Evolutionary conservation across 2,113 vertebrate genomes (phyloP).

Genomic region (Coptodon bakossiorum): DNA sequence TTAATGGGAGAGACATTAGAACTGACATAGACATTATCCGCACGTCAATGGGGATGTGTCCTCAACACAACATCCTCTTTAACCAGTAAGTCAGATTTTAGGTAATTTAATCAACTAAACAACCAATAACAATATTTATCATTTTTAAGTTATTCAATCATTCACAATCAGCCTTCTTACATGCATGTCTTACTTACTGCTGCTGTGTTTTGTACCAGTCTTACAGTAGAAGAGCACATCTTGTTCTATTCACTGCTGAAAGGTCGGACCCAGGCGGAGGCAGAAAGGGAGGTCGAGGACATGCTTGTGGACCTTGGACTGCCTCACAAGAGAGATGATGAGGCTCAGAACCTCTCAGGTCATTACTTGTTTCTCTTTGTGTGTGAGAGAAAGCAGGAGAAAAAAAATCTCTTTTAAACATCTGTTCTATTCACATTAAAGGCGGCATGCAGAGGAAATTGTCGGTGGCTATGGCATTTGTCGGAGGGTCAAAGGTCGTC

Average conservation of each 20-base stretch:
- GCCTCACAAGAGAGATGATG: constrained; percentile 84
- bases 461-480: constrained; percentile 86
- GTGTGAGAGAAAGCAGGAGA: not conserved
- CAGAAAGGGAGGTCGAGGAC: constrained; percentile 78
- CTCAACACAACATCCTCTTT: constrained; percentile 82
- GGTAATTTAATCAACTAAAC: not conserved
- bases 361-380: not conserved
- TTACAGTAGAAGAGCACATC: constrained; percentile 84
- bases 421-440: not conserved
- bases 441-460: constrained; percentile 88
- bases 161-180: not conserved
- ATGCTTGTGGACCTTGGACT: constrained; percentile 87
- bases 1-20: constrained; percentile 78
- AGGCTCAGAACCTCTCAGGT: constrained; percentile 92
- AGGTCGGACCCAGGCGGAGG: constrained; percentile 77
- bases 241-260: constrained; percentile 84
- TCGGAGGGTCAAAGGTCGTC: constrained; percentile 80
- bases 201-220: constrained; percentile 18
- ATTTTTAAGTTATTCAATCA: not conserved
- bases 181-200: not conserved
- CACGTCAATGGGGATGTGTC: constrained; percentile 82
- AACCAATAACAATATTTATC: not conserved
- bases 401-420: not conserved
- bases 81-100: constrained; percentile 58
- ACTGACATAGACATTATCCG: constrained; percentile 74